phyloP scores from a whole-genome alignment of 2,888 invertebrate species.

The Norana najaformis region DNA sequence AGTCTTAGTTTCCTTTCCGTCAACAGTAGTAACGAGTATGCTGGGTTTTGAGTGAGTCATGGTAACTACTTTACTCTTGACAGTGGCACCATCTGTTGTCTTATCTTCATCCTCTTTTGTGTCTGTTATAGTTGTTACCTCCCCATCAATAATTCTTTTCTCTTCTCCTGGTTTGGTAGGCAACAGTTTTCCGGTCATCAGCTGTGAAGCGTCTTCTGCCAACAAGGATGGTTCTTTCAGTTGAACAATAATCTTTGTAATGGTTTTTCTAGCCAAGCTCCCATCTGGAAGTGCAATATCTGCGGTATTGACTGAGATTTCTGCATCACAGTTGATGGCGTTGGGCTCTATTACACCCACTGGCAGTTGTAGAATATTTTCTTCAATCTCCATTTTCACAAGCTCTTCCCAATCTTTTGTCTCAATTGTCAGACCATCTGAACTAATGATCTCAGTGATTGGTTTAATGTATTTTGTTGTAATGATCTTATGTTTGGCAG shows the following conservation, averaged over 20 bases:
- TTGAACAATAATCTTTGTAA: conserved; percentile 22
- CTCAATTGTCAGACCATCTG: conserved; percentile 28
- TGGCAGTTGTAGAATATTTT: conserved; percentile 29
- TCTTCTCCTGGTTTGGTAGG: conserved; percentile 21
- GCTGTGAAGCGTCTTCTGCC: background rate
- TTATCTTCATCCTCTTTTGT: conserved; percentile 19
- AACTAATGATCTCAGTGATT: conserved; percentile 24
- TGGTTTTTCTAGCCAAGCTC: conserved; percentile 20
- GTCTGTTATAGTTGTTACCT: conserved; percentile 20
- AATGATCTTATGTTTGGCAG: conserved; percentile 19
- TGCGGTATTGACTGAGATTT: conserved; percentile 4
- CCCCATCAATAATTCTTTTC: conserved; percentile 21
- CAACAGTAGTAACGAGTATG: background rate
- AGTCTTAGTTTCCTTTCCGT: conserved; percentile 19
- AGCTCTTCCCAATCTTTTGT: conserved; percentile 24
- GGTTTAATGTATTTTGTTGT: conserved; percentile 23
- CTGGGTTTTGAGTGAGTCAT: conserved; percentile 26
- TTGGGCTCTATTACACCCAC: conserved; percentile 28
- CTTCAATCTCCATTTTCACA: conserved; percentile 22
- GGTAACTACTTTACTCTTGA: conserved; percentile 9
- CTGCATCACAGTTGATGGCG: conserved; percentile 27
- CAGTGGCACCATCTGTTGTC: background rate
- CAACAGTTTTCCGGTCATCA: background rate
- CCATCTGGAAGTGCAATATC: conserved; percentile 25
- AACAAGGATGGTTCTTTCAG: background rate